Percentiles rank a stretch among this genome's conserved stretches.
These are phyloP conservation scores for Mormyrus hasselquistii DNA, from an alignment of 2,797 vertebrate genomes.

Conservation along the genomic window DNA sequence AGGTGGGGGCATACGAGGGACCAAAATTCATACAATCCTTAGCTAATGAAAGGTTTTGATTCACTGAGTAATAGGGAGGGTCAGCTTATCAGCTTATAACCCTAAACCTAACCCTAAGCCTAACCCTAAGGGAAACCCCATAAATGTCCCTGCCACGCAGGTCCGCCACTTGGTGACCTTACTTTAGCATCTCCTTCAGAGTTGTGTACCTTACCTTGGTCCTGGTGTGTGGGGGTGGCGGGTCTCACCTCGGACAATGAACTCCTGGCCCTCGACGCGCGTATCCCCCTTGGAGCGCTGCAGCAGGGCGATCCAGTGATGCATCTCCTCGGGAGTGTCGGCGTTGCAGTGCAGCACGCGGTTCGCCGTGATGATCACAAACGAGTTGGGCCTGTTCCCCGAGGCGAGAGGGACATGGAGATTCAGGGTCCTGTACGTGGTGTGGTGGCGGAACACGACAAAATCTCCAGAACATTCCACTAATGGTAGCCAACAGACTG, in stretches of 20 bases:
- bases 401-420: not conserved
- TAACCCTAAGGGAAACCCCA: not conserved
- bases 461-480: not conserved
- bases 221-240: not conserved
- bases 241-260: conserved; percentile 82
- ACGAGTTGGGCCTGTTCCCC: conserved; percentile 78
- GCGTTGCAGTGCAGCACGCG: conserved; percentile 92
- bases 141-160: not conserved
- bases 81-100: not conserved
- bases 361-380: conserved; percentile 95
- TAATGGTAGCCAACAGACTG: not conserved
- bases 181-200: too few species aligned
- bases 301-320: conserved; percentile 95
- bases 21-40: not conserved
- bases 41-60: not conserved
- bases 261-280: conserved; percentile 91
- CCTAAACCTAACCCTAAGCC: not conserved
- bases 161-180: not conserved
- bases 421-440: not conserved
- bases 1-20: not conserved
- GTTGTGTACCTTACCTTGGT: too few species aligned
- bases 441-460: not conserved
- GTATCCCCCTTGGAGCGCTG: conserved; percentile 93
- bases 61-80: not conserved
- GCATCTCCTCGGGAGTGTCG: conserved; percentile 96